Base-by-base conservation (phyloP, 2,797 vertebrate genomes). In the Rachycentron canadum region DNA sequence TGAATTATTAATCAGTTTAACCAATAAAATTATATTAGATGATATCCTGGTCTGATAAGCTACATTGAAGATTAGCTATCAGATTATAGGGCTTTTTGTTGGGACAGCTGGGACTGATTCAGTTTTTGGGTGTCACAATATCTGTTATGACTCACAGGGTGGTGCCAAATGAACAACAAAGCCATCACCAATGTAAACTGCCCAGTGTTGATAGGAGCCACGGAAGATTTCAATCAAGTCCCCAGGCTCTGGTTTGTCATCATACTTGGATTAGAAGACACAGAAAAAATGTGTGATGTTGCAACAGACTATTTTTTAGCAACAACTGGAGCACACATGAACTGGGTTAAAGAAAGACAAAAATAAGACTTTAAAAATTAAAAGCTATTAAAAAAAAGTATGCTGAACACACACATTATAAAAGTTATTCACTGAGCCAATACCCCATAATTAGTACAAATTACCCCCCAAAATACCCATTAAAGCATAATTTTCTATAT, bases 201-300 rank as follows among this genome's bases (percentile, higher is more conserved):
- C 96, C 95, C 95, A 96, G 84, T 96, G 96, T 57, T 95, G 92
- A 58, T 96, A 96, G 4, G 67, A 30, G 2, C 91, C 84, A 9
- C 95, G 88, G 63, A 86, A 90, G 55, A 96, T 93, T 82, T 96
- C 95, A 2, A 96, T 94, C 76, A 96, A 69, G 82, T 96, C 96
- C 2, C 96, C 96, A 1, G 17, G 73, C 53, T 95, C 60, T 6
- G 93, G 94, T 66, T 95, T 94, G 52, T 77, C 40, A 1, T 95
- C 90, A 78, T 86, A 88, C 91, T 95, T 71, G 19, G n/a, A 78
- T 69, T 7, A 66, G 3, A 64, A 57, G 3, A 73, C 3, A 85
- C 8, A 62, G n/a, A 16, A 4, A 36, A 75, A 34, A 2, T 3
- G 21, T 53, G 47, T 43, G 26, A 57, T 3, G 36, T 69, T 41